phyloP scores from a whole-genome alignment of 1,140 invertebrate genomes.

The Rhagoletis zephyria region DNA sequence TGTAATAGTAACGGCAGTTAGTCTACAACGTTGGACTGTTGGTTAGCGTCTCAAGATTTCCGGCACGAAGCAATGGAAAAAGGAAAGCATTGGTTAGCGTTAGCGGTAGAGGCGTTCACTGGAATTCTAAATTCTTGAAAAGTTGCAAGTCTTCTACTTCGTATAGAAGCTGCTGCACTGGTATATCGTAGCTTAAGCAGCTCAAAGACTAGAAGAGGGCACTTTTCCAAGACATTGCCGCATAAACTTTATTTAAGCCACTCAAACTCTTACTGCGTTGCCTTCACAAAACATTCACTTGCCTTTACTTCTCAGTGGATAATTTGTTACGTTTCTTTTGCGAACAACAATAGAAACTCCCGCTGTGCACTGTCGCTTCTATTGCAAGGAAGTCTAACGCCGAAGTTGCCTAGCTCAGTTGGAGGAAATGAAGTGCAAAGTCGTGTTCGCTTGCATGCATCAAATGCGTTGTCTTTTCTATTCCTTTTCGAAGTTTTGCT shows the following conservation, averaged over 20 bases:
- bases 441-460: slow-evolving; percentile 11
- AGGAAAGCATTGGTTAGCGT: not conserved
- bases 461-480: not conserved
- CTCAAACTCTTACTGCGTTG: too few species aligned
- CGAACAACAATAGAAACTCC: not conserved
- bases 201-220: not conserved
- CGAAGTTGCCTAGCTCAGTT: not conserved
- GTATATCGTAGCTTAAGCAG: not conserved
- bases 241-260: not conserved
- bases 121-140: not conserved
- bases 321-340: slow-evolving; percentile 33
- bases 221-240: slow-evolving; percentile 24
- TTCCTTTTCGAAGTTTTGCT: slow-evolving; percentile 5
- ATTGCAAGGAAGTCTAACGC: not conserved
- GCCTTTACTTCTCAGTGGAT: not conserved
- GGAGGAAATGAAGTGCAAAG: slow-evolving; percentile 38
- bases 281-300: not conserved
- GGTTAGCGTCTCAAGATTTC: not conserved
- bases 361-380: not conserved
- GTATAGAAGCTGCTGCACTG: not conserved
- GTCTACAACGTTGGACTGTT: not conserved
- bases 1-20: not conserved
- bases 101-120: not conserved
- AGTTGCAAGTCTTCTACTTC: not conserved
- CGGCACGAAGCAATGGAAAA: not conserved